Conservation (phyloP, 2,113 vertebrate genomes). For the Periophthalmodon schlosseri region DNA sequence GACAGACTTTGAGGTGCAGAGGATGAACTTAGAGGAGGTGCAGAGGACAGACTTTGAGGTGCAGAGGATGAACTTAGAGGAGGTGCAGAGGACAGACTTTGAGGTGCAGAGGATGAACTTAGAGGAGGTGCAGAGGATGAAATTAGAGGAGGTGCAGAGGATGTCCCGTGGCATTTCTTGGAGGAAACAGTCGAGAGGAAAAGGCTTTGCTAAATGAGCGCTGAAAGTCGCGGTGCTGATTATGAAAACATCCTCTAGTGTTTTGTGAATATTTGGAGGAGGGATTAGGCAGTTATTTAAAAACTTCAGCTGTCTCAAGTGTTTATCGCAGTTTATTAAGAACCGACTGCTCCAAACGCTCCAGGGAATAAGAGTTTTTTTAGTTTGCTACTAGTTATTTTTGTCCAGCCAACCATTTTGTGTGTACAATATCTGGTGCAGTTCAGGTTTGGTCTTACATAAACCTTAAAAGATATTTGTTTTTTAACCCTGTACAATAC, state of each 20-base stretch:
- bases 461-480: no score
- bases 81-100: neutral
- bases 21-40: no score
- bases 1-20: no score
- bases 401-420: neutral
- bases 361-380: neutral
- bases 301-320: slow-evolving; percentile 15
- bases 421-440: slow-evolving; percentile 18
- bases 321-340: slow-evolving; percentile 13
- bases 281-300: slow-evolving; percentile 8
- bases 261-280: slow-evolving; percentile 12
- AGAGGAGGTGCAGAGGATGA: neutral
- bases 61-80: no score
- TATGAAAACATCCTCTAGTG: slow-evolving; percentile 12
- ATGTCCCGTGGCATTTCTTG: neutral
- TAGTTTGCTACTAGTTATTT: slow-evolving; percentile 9
- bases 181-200: neutral
- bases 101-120: no score
- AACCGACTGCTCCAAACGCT: neutral
- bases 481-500: no score
- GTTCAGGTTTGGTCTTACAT: slow-evolving; percentile 4
- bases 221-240: neutral
- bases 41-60: no score
- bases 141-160: neutral
- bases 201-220: neutral